phyloP scores from a whole-genome alignment of 2,797 vertebrate species.

The Anolis apletophallus region DNA sequence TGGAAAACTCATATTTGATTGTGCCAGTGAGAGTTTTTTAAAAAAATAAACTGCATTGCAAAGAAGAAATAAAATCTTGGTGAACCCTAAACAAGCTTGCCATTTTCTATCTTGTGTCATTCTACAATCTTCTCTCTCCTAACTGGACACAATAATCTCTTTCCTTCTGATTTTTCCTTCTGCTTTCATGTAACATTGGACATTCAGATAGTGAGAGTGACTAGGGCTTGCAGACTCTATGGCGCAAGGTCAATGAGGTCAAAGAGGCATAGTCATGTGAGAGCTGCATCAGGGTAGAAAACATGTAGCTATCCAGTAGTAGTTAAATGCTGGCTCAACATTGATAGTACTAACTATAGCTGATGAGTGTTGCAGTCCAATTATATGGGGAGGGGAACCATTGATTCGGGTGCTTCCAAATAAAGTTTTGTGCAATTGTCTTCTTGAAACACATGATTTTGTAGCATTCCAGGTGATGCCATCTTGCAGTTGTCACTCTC shows the following conservation, averaged over 20 bases:
- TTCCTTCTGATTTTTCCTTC: not conserved
- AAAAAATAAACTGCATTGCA: constrained; percentile 62
- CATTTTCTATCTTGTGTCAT: not conserved
- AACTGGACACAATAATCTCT: not conserved
- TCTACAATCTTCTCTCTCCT: not conserved
- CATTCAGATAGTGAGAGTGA: too few relatives aligned
- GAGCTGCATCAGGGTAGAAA: too few relatives aligned
- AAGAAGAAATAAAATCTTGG: constrained; percentile 48
- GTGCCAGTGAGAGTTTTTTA: constrained; percentile 43
- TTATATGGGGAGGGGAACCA: not conserved
- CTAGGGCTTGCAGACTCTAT: not conserved
- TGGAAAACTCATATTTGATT: constrained; percentile 14
- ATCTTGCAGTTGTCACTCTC: too few relatives aligned
- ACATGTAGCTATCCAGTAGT: not conserved
- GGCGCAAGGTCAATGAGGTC: too few relatives aligned
- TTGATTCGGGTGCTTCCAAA: not conserved
- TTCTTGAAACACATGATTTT: too few relatives aligned
- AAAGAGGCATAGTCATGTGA: not conserved
- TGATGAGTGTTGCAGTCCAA: too few relatives aligned
- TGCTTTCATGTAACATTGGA: not conserved
- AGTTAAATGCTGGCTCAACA: not conserved
- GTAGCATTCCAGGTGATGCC: too few relatives aligned
- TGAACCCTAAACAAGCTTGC: constrained; percentile 20
- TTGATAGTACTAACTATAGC: not conserved
- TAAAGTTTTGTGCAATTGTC: too few relatives aligned